Conservation (phyloP, 2,888 invertebrate genomes). For the Smittia aterrima region DNA sequence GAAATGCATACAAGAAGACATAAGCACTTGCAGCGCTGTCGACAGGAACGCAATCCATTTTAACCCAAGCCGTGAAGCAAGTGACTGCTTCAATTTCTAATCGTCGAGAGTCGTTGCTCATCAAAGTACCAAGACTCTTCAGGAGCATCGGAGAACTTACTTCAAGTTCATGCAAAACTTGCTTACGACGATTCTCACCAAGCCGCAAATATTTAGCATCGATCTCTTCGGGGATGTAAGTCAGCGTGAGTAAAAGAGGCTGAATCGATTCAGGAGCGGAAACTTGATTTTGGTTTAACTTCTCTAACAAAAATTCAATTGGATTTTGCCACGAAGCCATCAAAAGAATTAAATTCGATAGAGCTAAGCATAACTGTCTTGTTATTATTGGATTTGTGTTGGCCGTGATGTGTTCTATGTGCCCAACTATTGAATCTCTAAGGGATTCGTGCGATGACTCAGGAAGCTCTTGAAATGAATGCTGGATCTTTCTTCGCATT, state of each 20-base stretch:
- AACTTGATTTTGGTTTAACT: too few relatives aligned
- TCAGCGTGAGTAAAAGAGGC: constrained; percentile 87
- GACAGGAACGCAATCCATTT: constrained; percentile 76
- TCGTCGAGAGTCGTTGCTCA: too few relatives aligned
- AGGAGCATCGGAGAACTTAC: constrained; percentile 69
- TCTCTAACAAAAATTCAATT: constrained; percentile 76
- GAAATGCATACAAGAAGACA: constrained; percentile 70
- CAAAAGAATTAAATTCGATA: constrained; percentile 91
- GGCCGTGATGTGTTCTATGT: constrained; percentile 76
- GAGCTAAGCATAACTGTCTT: constrained; percentile 87
- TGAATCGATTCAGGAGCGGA: constrained; percentile 68
- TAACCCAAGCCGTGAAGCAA: constrained; percentile 91
- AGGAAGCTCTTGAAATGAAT: constrained; percentile 88
- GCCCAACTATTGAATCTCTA: constrained; percentile 85
- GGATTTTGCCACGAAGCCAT: constrained; percentile 93
- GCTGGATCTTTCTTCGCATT: constrained; percentile 92
- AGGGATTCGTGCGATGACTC: constrained; percentile 78
- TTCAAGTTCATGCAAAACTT: constrained; percentile 77
- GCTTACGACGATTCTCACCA: constrained; percentile 86
- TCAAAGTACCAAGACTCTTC: constrained; percentile 15
- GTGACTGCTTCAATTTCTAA: constrained; percentile 64
- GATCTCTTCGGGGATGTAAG: constrained; percentile 94
- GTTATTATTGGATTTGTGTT: constrained; percentile 81
- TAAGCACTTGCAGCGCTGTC: constrained; percentile 70
- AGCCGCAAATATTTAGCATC: constrained; percentile 75